Conservation (phyloP, 2,797 vertebrate species). For the Huso huso region DNA sequence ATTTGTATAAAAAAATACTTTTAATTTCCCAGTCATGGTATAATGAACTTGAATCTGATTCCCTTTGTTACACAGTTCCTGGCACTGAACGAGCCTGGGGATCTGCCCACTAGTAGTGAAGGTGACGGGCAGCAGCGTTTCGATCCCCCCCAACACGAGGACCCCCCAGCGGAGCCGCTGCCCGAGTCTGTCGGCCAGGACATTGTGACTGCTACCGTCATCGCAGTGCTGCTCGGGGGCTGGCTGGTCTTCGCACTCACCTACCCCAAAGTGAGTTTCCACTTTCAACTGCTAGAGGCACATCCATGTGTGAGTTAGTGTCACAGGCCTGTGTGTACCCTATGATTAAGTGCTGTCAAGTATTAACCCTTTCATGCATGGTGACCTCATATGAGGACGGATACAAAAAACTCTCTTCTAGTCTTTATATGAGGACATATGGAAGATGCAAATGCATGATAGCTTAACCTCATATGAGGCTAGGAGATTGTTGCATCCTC, state of each 20-base stretch:
- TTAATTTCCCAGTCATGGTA: too few species aligned
- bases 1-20: not conserved
- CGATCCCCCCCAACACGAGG: not conserved
- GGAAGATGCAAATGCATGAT: too few species aligned
- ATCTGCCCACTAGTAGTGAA: slow-evolving; percentile 8
- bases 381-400: too few species aligned
- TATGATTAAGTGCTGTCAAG: too few species aligned
- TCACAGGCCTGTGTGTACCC: not conserved
- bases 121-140: not conserved
- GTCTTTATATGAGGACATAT: too few species aligned
- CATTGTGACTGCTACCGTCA: slow-evolving; percentile 46
- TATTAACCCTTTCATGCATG: too few species aligned
- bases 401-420: too few species aligned
- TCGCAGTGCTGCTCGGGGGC: slow-evolving; percentile 71
- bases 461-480: too few species aligned
- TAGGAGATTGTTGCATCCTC: too few species aligned
- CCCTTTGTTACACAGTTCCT: slow-evolving; percentile 39
- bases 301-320: slow-evolving; percentile 1
- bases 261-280: slow-evolving; percentile 50
- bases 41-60: not conserved
- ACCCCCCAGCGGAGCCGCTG: slow-evolving; percentile 29
- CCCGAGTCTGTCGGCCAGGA: slow-evolving; percentile 58
- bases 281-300: slow-evolving; percentile 15
- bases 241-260: slow-evolving; percentile 64
- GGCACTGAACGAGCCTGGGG: slow-evolving; percentile 12